Evolutionary conservation across 2,797 vertebrate species (phyloP).

Genomic region (Lutjanus campechanus): DNA sequence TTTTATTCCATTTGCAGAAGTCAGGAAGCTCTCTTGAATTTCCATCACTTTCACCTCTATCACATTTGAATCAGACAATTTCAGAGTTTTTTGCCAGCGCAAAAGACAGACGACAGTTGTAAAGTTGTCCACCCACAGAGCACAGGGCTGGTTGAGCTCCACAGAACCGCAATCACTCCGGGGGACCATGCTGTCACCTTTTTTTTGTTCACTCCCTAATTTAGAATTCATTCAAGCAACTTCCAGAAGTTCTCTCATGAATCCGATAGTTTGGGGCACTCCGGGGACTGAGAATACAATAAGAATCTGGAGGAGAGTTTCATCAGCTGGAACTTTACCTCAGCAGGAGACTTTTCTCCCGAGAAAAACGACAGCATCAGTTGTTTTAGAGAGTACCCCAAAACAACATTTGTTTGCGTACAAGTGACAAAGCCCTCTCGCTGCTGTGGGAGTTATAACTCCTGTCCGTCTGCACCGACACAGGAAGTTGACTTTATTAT

Average conservation of each 20-base stretch:
- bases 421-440: neutral
- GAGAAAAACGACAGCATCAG: neutral
- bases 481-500: neutral
- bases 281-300: neutral
- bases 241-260: neutral
- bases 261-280: slow-evolving; percentile 10
- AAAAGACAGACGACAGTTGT: neutral
- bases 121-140: slow-evolving; percentile 11
- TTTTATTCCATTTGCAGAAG: neutral
- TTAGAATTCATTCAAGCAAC: slow-evolving; percentile 14
- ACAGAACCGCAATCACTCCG: neutral
- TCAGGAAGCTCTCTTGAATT: neutral
- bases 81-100: slow-evolving; percentile 6
- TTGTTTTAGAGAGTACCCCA: neutral
- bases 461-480: neutral
- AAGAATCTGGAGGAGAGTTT: neutral
- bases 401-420: neutral
- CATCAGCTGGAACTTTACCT: neutral
- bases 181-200: slow-evolving; percentile 8
- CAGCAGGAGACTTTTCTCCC: neutral
- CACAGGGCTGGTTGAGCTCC: neutral
- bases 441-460: neutral
- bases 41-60: neutral
- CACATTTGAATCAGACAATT: neutral
- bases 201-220: slow-evolving; percentile 14